These are phyloP conservation scores for Paracentrotus lividus DNA, from an alignment of 53 echinoderm and acorn worm species.

Conservation along the genomic window DNA sequence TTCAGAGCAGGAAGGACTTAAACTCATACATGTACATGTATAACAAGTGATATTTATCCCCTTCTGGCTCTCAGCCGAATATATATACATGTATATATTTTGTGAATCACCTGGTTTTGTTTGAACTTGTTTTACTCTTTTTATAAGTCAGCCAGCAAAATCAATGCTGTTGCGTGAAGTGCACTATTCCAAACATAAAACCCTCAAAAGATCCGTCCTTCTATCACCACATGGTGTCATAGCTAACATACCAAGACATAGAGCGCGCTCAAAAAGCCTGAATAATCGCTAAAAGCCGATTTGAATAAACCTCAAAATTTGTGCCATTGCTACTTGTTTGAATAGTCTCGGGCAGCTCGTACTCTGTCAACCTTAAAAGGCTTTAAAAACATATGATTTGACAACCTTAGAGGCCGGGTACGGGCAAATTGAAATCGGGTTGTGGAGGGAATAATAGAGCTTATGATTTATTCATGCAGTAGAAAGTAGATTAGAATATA, in stretches of 20 bases:
- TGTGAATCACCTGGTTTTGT: not conserved
- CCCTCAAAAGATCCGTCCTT: constrained; percentile 12
- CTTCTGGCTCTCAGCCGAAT: too few species aligned
- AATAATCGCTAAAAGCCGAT: constrained; percentile 45
- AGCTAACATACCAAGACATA: constrained; percentile 26
- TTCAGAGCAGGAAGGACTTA: too few species aligned
- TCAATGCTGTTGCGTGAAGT: not conserved
- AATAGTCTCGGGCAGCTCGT: not conserved
- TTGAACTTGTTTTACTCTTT: not conserved
- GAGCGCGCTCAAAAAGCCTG: constrained; percentile 25
- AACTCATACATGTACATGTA: too few species aligned
- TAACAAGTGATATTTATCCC: too few species aligned
- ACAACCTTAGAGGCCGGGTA: not conserved
- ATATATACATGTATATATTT: too few species aligned
- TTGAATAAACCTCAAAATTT: not conserved
- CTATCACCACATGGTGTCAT: constrained; percentile 21
- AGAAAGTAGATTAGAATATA: not conserved
- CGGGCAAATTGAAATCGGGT: not conserved
- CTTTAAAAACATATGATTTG: not conserved
- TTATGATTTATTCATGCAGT: constrained; percentile 12
- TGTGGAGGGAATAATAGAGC: not conserved
- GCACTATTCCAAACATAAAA: not conserved
- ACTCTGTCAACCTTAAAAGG: constrained; percentile 27
- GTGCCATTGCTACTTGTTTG: constrained; percentile 33
- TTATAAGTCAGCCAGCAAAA: not conserved